phyloP scores from a whole-genome alignment of 1,140 invertebrate species.

The Phymorhynchus buccinoides region DNA sequence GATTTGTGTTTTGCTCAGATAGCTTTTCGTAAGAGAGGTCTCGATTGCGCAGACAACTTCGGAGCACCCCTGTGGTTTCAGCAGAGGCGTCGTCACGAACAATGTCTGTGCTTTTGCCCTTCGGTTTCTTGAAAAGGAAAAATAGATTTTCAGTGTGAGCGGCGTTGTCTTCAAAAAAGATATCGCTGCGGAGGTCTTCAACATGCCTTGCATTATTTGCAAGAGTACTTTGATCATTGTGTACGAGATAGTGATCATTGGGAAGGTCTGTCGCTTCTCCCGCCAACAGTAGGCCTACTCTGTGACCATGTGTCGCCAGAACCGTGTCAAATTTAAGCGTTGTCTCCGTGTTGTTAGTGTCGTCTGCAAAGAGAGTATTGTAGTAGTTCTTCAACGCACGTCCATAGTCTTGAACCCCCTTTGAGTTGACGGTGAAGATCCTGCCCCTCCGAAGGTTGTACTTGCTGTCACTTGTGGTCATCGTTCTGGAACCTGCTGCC shows the following conservation, averaged over 20 bases:
- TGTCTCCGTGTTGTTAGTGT: background rate
- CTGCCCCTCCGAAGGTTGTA: background rate
- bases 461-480: background rate
- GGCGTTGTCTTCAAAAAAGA: background rate
- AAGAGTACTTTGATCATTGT: too few relatives aligned
- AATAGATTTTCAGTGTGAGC: background rate
- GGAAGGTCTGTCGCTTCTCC: background rate
- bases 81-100: background rate
- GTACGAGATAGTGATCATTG: background rate
- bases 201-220: too few relatives aligned
- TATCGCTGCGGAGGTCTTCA: background rate
- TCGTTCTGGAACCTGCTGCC: background rate
- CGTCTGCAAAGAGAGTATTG: background rate
- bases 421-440: background rate
- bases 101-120: background rate
- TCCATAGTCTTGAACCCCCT: background rate
- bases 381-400: background rate
- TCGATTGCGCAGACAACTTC: background rate
- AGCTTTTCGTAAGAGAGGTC: background rate
- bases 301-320: background rate
- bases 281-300: background rate
- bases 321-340: background rate
- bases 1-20: background rate
- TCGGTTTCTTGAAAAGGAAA: background rate
- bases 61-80: background rate